Conservation (phyloP, 2,888 invertebrate genomes). For the Sesia bembeciformis region DNA sequence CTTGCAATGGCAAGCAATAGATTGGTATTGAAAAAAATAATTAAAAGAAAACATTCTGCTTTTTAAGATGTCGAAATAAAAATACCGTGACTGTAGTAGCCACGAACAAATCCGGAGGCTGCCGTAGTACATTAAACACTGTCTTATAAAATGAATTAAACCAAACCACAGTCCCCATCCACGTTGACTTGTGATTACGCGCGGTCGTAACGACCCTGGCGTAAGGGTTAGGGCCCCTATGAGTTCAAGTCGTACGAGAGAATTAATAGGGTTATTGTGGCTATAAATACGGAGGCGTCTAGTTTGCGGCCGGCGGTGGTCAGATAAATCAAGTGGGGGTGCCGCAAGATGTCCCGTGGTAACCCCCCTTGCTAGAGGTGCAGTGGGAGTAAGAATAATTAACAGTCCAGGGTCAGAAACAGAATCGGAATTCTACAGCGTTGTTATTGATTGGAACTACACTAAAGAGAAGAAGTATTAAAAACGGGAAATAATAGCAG, state of each 20-base stretch:
- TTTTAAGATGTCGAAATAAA: too few relatives aligned
- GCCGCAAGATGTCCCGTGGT: constrained; percentile 54
- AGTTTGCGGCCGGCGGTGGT: constrained; percentile 59
- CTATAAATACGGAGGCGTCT: constrained; percentile 67
- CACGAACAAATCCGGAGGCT: background rate
- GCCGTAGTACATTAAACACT: background rate
- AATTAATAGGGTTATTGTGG: constrained; percentile 72
- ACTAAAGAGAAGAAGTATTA: too few relatives aligned
- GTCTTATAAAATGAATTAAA: background rate
- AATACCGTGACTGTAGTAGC: too few relatives aligned
- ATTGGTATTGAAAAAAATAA: too few relatives aligned
- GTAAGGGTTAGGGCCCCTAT: constrained; percentile 3
- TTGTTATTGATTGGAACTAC: too few relatives aligned
- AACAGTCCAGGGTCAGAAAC: too few relatives aligned
- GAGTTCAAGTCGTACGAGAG: constrained; percentile 47
- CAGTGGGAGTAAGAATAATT: too few relatives aligned
- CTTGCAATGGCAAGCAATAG: too few relatives aligned
- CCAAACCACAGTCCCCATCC: background rate
- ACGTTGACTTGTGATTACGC: constrained; percentile 3
- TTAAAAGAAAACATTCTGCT: too few relatives aligned
- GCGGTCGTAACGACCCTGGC: constrained; percentile 12
- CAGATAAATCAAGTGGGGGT: constrained; percentile 62
- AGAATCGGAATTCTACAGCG: too few relatives aligned
- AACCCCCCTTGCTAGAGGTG: constrained; percentile 18
- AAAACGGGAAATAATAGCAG: too few relatives aligned